A percentile compares a stretch with the other conserved stretches of the same genome.
These are phyloP conservation scores for Philopedon plagiatum DNA, from an alignment of 2,888 invertebrate species.

Conservation along the genomic window DNA sequence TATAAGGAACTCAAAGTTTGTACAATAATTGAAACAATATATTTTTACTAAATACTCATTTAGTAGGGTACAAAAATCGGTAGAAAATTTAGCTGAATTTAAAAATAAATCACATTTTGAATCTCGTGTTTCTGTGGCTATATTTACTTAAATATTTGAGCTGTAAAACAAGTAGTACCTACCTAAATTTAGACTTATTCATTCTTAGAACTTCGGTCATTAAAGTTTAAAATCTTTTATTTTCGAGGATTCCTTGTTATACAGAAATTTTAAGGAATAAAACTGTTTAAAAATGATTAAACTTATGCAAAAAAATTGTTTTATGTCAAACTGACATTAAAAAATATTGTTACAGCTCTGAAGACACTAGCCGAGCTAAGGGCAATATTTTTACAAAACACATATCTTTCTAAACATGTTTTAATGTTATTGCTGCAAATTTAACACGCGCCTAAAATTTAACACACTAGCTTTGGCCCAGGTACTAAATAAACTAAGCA, in stretches of 20 bases:
- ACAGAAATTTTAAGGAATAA: no score
- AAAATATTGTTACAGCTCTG: background rate
- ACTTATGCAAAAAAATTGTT: no score
- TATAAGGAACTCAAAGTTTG: constrained; percentile 43
- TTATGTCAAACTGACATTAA: no score
- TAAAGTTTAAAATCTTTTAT: no score
- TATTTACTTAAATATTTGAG: background rate
- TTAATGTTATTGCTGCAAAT: constrained; percentile 19
- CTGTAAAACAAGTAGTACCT: constrained; percentile 1
- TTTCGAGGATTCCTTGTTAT: no score
- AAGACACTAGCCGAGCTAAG: background rate
- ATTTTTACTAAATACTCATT: constrained; percentile 40
- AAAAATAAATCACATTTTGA: background rate
- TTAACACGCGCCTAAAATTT: constrained; percentile 35
- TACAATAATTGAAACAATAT: constrained; percentile 50
- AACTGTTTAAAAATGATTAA: background rate
- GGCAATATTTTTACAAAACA: constrained; percentile 33
- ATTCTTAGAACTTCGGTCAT: no score
- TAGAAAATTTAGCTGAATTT: constrained; percentile 5
- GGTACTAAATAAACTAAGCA: constrained; percentile 5
- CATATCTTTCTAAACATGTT: constrained; percentile 39
- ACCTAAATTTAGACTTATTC: no score
- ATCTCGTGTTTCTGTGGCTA: background rate
- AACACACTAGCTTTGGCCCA: constrained; percentile 33
- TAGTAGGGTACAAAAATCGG: constrained; percentile 6